These are phyloP conservation scores for Dendrocincla fuliginosa DNA, from an alignment of 2,797 vertebrate genomes.

Conservation along the genomic window DNA sequence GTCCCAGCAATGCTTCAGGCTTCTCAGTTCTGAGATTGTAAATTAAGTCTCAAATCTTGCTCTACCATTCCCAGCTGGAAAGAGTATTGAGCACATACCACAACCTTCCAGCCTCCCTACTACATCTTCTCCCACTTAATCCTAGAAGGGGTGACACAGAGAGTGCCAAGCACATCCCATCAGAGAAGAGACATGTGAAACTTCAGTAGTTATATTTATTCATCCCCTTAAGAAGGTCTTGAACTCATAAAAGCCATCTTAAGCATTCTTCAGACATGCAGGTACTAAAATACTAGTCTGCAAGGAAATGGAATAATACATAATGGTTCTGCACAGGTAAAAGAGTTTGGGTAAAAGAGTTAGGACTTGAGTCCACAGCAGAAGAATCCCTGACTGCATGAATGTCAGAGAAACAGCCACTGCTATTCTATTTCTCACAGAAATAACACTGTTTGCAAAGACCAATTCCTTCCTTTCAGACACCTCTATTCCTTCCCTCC, in stretches of 20 bases:
- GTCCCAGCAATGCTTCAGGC: neutral
- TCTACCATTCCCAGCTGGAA: neutral
- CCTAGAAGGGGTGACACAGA: neutral
- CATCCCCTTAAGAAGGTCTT: neutral
- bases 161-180: neutral
- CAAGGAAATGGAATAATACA: neutral
- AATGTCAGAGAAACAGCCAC: neutral
- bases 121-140: neutral
- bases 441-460: neutral
- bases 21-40: neutral
- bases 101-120: neutral
- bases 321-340: neutral
- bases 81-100: neutral
- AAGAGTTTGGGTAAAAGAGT: neutral
- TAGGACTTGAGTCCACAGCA: neutral
- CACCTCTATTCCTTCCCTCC: neutral
- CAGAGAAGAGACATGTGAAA: neutral
- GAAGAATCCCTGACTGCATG: neutral
- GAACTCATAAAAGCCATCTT: neutral
- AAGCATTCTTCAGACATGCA: neutral
- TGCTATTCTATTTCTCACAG: neutral
- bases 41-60: neutral
- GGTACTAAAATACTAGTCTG: neutral
- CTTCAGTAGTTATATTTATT: neutral
- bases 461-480: neutral